Conservation (phyloP, 2,797 vertebrate species). For the Threskiornis aethiopicus region DNA sequence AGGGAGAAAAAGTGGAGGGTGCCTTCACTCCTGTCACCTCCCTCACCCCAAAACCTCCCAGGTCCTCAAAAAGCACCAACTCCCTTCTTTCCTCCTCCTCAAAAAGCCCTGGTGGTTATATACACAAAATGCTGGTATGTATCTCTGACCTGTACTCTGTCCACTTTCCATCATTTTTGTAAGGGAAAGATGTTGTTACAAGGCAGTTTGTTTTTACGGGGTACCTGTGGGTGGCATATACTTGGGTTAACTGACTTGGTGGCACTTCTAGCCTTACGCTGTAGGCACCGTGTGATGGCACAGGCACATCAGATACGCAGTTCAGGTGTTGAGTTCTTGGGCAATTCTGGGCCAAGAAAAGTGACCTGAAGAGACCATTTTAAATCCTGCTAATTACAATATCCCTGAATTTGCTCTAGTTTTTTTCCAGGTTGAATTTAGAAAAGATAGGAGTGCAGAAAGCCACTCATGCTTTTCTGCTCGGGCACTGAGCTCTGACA, state of each 20-base stretch:
- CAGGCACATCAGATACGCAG: background rate
- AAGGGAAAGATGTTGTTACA: background rate
- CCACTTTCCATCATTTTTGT: background rate
- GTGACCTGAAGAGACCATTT: slow-evolving; percentile 28
- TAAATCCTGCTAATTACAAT: slow-evolving; percentile 33
- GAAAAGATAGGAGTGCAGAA: background rate
- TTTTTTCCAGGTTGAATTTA: slow-evolving; percentile 34
- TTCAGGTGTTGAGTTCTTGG: background rate
- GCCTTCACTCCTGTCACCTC: background rate
- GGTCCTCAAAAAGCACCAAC: background rate
- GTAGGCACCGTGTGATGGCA: background rate
- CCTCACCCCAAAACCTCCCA: background rate
- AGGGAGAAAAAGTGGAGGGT: background rate
- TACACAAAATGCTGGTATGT: background rate
- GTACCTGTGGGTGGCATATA: background rate
- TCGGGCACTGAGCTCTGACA: slow-evolving; percentile 16
- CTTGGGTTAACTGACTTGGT: background rate
- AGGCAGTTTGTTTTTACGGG: background rate
- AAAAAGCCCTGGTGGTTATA: background rate
- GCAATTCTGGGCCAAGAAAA: slow-evolving; percentile 34
- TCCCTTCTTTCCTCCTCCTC: background rate
- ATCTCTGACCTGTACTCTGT: background rate
- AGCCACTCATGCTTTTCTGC: background rate
- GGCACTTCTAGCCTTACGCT: background rate
- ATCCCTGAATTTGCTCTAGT: slow-evolving; percentile 26